Percentiles rank a stretch among this genome's conserved stretches.
phyloP scores from a whole-genome alignment of 2,797 vertebrate genomes.

The Gymnothorax reevesii region DNA sequence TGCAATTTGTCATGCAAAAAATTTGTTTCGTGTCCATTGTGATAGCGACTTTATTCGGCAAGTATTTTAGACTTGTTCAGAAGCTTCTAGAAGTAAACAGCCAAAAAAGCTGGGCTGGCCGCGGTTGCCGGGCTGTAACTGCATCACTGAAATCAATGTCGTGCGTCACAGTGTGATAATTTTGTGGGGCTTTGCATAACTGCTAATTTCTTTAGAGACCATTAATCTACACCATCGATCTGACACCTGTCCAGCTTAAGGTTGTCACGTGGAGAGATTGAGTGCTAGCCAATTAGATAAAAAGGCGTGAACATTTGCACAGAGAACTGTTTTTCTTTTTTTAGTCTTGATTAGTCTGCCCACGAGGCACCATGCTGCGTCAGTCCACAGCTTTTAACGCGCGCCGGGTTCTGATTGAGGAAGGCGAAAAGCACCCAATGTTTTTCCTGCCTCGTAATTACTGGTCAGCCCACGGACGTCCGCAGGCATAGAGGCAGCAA shows the following conservation, averaged over 20 bases:
- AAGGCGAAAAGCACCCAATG: slow-evolving; percentile 45
- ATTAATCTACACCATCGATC: neutral
- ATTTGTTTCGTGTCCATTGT: too few species aligned
- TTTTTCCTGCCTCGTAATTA: slow-evolving; percentile 47
- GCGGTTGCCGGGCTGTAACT: too few species aligned
- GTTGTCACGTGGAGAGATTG: neutral
- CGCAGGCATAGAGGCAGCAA: slow-evolving; percentile 40
- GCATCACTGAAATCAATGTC: too few species aligned
- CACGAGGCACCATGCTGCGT: neutral
- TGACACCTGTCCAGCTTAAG: neutral
- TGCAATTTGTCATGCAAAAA: too few species aligned
- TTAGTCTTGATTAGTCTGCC: neutral
- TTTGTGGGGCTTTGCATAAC: neutral
- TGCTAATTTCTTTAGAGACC: neutral
- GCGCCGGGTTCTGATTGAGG: slow-evolving; percentile 27
- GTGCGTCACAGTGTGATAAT: neutral
- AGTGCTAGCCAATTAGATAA: neutral
- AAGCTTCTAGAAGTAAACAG: too few species aligned
- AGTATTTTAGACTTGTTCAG: too few species aligned
- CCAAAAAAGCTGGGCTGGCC: too few species aligned
- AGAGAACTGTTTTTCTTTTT: neutral
- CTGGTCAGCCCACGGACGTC: slow-evolving; percentile 28
- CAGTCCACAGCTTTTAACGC: neutral
- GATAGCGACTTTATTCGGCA: too few species aligned
- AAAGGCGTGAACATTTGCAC: neutral